Evolutionary conservation across 2,797 vertebrate species (phyloP), one percentile per base, ranked within the genome.

Genomic region (Hephaestus fuliginosus): DNA sequence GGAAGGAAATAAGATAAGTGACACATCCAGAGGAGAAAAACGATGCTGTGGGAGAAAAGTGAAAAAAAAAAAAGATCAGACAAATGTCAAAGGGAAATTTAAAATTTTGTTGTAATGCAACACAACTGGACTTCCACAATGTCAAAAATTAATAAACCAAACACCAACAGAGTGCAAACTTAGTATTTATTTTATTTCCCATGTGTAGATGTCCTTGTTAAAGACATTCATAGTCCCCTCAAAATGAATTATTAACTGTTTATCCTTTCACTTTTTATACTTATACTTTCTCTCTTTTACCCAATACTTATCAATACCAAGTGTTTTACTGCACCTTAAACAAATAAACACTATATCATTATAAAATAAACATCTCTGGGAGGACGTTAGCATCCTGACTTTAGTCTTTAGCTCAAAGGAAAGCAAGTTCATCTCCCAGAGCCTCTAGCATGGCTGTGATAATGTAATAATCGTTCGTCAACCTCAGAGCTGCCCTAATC

Each of bases 1-100:
- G 12, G 48, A 64, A 12, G 25, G 25, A 73, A 33, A 56, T 14
- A 2, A 30, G 66, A 39, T 55, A 51, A 76, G 53, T 48, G 53
- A 77, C 44, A 70, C 18, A 44, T 8, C 2, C 8, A 58, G 3
- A 53, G 36, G 25, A 25, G 17, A 63, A 30, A 58, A 10, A 18
- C 49, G 33, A 55, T 36, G 33, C 41, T 65, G 8, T 0, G 15
- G 44, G 33, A 61, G 7, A n/a, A 43, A 72, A 71, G 30, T 11
- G 2, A 10, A 44, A 68, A 41, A 52, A 11, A 7, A 18, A 25
- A 25, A 25, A 25, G 25, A 25, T 48, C 9, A 49, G 43, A 10
- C 20, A 49, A 49, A 17, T 70, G 20, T 9, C 22, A 10, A 46
- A 33, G 22, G 57, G 22, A 52, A 51, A 43, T 57, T 22, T 25